Conservation (phyloP, 2,113 vertebrate genomes). For the Anhinga anhinga region DNA sequence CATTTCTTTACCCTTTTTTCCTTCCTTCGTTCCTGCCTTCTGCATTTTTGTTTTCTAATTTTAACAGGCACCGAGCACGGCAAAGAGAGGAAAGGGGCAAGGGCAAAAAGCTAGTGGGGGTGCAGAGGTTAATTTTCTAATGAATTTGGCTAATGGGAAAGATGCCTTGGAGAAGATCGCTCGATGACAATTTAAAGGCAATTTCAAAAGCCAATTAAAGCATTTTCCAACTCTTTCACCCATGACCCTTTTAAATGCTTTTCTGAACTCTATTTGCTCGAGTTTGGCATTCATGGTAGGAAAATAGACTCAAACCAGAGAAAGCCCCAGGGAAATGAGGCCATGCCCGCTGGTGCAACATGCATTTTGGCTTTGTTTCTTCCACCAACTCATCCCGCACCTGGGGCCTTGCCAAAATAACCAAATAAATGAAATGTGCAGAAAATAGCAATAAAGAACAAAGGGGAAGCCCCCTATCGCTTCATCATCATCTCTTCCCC, state of each 20-base stretch:
- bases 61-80: accelerated
- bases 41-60: background rate
- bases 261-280: background rate
- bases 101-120: background rate
- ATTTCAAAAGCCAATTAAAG: background rate
- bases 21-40: background rate
- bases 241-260: background rate
- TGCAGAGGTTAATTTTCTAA: background rate
- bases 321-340: background rate
- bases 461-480: background rate
- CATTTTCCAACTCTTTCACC: background rate
- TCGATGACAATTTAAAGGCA: background rate
- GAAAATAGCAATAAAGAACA: background rate
- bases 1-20: background rate
- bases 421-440: background rate
- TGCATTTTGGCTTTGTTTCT: background rate
- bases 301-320: background rate
- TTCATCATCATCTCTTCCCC: background rate
- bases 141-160: background rate
- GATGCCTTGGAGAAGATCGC: background rate
- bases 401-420: background rate
- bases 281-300: background rate
- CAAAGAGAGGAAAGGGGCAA: background rate
- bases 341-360: background rate
- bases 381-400: background rate